Percentiles rank a stretch among this genome's conserved stretches.
Conservation (phyloP, 1,140 invertebrate species). For the Drosophila elegans region DNA sequence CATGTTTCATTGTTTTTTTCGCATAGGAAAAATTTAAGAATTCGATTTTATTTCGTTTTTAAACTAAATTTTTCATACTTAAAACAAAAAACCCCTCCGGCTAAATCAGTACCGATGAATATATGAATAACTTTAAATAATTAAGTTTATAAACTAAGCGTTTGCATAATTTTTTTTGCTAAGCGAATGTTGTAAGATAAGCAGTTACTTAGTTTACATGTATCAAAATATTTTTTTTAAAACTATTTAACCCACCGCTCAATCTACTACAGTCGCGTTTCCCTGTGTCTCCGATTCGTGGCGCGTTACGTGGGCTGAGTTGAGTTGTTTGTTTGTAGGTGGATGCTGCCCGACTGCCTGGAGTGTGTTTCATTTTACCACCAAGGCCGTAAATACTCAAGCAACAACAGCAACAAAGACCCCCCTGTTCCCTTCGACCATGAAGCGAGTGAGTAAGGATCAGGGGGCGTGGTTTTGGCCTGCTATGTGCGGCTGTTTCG, state of each 20-base stretch:
- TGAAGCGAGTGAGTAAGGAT: conserved; percentile 20
- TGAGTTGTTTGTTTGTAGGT: conserved; percentile 47
- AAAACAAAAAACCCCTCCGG: no score
- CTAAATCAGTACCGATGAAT: no score
- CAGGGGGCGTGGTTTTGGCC: conserved; percentile 63
- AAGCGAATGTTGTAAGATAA: no score
- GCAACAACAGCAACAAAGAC: conserved; percentile 34
- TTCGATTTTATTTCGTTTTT: no score
- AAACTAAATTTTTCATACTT: no score
- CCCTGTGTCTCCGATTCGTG: conserved; percentile 13
- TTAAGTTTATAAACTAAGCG: no score
- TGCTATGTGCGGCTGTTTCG: conserved; percentile 38
- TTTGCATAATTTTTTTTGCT: no score
- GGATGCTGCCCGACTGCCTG: conserved; percentile 29
- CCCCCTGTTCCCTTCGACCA: background rate
- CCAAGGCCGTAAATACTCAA: conserved; percentile 66
- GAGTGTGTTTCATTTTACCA: conserved; percentile 64
- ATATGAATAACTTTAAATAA: no score
- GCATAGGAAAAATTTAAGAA: no score
- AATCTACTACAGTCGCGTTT: conserved; percentile 5
- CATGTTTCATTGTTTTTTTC: no score
- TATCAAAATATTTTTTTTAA: background rate
- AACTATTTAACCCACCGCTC: conserved; percentile 11
- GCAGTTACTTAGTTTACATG: no score
- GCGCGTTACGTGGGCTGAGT: conserved; percentile 15